Evolutionary conservation across 1,140 invertebrate species (phyloP), one percentile per base, ranked within the genome.

Genomic region (Zophobas morio): DNA sequence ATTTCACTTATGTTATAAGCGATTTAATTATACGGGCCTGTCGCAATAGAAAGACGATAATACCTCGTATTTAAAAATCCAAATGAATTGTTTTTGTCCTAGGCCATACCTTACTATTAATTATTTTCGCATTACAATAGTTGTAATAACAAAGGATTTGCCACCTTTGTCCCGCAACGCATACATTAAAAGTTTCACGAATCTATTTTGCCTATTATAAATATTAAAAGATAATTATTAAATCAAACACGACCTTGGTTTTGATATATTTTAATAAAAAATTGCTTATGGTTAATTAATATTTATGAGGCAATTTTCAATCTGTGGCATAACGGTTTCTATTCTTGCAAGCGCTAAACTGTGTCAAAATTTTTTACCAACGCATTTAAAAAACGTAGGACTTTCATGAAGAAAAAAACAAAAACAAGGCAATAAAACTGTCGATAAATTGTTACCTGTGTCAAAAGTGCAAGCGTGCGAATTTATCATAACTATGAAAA

Each of bases 261-360:
- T 42, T 8, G 39, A 60, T 42, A 42, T 42, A 42, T 66, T 66
- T 20, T 32, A 20, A 66, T 1, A 66, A 66, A 66, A 66, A 66
- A 66, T 40, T 66, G 39, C n/a, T 40, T 32, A 66, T 66, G n/a
- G n/a, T 20, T 40, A 66, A 66, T 66, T 2, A 66, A 66, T 47
- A 66, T 46, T 46, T 42, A 66, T 63, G 1, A 66, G n/a, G 49
- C 49, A 51, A 2, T n/a, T n/a, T 51, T 51, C n/a, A 20, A 51
- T 2, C 3, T n/a, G 4, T 51, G 49, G 49, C 4, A 2, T 51
- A 51, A 51, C 49, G 49, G 49, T 2, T 51, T 51, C n/a, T 51
- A 6, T 51, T 51, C 49, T 8, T 4, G 6, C n/a, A 20, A 51
- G 6, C 3, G 42, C 8, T 8, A 8, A 46, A 8, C 8, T 46